Percentiles rank a stretch among this genome's conserved stretches.
These are phyloP conservation scores for Tetragonisca angustula DNA, from an alignment of 2,888 invertebrate genomes.

Conservation along the genomic window DNA sequence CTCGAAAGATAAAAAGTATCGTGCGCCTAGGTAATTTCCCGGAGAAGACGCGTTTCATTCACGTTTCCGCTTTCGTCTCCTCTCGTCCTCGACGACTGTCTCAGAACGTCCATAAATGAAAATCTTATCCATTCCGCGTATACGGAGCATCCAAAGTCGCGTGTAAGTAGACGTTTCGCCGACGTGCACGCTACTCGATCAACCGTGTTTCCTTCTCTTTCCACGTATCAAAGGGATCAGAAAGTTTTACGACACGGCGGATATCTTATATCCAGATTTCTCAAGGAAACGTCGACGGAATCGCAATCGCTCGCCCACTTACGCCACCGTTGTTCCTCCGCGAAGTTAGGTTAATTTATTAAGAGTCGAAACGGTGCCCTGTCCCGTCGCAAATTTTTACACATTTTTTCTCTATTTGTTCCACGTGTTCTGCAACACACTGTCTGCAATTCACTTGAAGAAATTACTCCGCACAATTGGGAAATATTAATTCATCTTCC, in stretches of 20 bases:
- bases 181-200: slow-evolving; percentile 43
- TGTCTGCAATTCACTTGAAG: no score
- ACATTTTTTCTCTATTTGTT: no score
- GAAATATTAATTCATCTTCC: neutral
- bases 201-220: slow-evolving; percentile 41
- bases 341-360: neutral
- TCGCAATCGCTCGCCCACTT: slow-evolving; percentile 37
- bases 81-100: slow-evolving; percentile 12
- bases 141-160: slow-evolving; percentile 21
- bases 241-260: slow-evolving; percentile 43
- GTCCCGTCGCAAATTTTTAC: no score
- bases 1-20: neutral
- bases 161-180: slow-evolving; percentile 25
- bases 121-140: slow-evolving; percentile 40
- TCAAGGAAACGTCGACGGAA: slow-evolving; percentile 41
- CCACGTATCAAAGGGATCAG: slow-evolving; percentile 51
- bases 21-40: neutral
- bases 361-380: neutral
- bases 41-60: neutral
- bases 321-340: neutral
- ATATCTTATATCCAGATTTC: slow-evolving; percentile 49
- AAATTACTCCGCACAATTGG: neutral
- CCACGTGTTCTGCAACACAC: no score
- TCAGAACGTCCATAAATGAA: slow-evolving; percentile 35
- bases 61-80: neutral